Percentiles rank a stretch among this genome's conserved stretches.
Conservation (phyloP, 2,888 invertebrate species). For the Strigamia maritima region DNA sequence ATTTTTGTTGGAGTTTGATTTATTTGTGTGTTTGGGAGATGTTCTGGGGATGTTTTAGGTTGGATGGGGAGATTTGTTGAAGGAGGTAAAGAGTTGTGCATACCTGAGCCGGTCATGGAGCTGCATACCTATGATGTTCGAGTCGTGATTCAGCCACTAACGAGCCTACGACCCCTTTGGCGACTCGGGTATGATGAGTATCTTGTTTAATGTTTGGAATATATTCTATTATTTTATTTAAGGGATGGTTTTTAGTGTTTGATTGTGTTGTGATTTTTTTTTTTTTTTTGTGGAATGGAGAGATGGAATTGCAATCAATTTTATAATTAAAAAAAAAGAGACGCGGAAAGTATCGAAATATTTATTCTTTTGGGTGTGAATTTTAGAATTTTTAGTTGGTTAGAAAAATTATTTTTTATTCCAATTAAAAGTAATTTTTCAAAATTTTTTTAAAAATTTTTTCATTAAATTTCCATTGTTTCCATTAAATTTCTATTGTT, state of each 20-base stretch:
- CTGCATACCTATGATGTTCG: constrained; percentile 13
- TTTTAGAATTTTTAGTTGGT: no score
- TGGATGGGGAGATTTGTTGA: not conserved
- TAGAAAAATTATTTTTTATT: no score
- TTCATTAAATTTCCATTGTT: no score
- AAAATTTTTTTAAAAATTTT: no score
- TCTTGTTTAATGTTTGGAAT: not conserved
- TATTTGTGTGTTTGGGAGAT: not conserved
- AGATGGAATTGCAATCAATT: no score
- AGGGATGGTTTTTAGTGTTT: not conserved
- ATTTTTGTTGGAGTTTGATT: not conserved
- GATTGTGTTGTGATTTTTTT: no score
- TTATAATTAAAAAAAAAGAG: no score
- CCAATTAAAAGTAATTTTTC: no score
- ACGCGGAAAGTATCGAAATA: no score
- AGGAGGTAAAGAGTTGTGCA: not conserved
- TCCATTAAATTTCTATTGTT: no score
- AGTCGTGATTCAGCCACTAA: constrained; percentile 25
- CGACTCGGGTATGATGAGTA: not conserved
- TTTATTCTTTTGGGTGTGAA: no score
- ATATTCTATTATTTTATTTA: not conserved
- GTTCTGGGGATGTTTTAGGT: not conserved
- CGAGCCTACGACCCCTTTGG: constrained; percentile 8
- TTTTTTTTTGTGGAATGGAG: no score
- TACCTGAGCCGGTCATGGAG: constrained; percentile 17